Percentiles rank a stretch among this genome's conserved stretches.
These are phyloP conservation scores for Anhinga rufa DNA, from an alignment of 2,113 vertebrate genomes.

Conservation along the genomic window DNA sequence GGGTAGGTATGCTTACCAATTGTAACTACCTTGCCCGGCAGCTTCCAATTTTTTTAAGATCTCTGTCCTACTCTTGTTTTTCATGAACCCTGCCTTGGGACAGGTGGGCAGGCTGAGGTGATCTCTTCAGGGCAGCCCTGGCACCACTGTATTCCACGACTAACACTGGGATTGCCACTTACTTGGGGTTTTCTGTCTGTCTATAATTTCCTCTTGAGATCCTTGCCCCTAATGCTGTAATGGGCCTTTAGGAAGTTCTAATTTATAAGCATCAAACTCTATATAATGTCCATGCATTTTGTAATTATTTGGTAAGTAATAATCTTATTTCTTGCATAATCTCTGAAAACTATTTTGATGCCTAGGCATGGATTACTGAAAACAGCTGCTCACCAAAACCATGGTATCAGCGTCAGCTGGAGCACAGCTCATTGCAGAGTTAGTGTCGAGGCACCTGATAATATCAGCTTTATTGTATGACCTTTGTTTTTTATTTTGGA, in stretches of 20 bases:
- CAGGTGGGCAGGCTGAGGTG: neutral
- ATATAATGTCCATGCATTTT: neutral
- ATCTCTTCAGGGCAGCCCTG: neutral
- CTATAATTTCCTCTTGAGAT: neutral
- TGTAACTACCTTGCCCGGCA: neutral
- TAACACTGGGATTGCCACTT: neutral
- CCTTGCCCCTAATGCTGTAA: neutral
- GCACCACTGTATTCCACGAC: neutral
- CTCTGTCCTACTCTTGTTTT: neutral
- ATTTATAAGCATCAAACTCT: neutral
- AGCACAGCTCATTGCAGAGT: neutral
- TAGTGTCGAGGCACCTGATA: neutral
- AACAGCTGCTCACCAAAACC: neutral
- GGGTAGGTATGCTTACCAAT: neutral
- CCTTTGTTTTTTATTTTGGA: neutral
- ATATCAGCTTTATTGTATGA: neutral
- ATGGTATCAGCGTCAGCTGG: neutral
- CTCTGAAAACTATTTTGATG: neutral
- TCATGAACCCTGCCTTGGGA: neutral
- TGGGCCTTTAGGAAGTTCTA: neutral
- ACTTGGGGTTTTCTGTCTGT: neutral
- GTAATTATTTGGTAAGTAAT: neutral
- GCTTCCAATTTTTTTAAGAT: neutral
- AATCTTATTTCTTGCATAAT: neutral
- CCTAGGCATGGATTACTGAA: neutral